Evolutionary conservation across 2,888 invertebrate genomes (phyloP).

Genomic region (Tetranychus truncatus): DNA sequence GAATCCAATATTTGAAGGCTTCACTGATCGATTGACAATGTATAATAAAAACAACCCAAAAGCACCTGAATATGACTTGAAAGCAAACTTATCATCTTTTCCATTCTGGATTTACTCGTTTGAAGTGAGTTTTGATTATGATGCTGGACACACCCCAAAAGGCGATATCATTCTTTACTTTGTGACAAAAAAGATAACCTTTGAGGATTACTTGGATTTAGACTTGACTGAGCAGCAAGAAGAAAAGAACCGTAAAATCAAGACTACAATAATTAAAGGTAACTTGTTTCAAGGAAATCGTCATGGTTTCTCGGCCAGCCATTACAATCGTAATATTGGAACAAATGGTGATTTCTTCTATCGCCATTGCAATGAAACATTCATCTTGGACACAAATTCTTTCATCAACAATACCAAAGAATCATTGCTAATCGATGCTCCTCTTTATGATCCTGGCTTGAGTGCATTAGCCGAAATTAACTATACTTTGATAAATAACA

Average conservation of each 20-base stretch:
- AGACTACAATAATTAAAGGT: slow-evolving; percentile 15
- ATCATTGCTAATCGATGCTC: slow-evolving; percentile 61
- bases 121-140: slow-evolving; percentile 56
- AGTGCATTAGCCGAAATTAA: slow-evolving; percentile 44
- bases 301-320: slow-evolving; percentile 42
- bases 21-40: slow-evolving; percentile 61
- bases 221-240: slow-evolving; percentile 11
- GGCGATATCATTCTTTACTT: slow-evolving; percentile 64
- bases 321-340: slow-evolving; percentile 68
- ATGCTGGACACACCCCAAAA: slow-evolving; percentile 54
- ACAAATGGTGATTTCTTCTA: slow-evolving; percentile 63
- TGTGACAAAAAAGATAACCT: slow-evolving; percentile 33
- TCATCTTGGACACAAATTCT: slow-evolving; percentile 58
- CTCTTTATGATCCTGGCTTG: slow-evolving; percentile 43
- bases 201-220: slow-evolving; percentile 6
- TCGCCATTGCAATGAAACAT: slow-evolving; percentile 67
- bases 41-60: slow-evolving; percentile 41
- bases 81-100: slow-evolving; percentile 67
- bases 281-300: slow-evolving; percentile 19
- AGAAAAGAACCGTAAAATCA: slow-evolving; percentile 18
- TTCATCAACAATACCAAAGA: slow-evolving; percentile 59
- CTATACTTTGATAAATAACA: slow-evolving; percentile 64
- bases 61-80: slow-evolving; percentile 39
- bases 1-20: slow-evolving; percentile 71
- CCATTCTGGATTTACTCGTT: slow-evolving; percentile 35